These are phyloP conservation scores for Thymelicus sylvestris DNA, from an alignment of 2,888 invertebrate genomes.

Conservation along the genomic window DNA sequence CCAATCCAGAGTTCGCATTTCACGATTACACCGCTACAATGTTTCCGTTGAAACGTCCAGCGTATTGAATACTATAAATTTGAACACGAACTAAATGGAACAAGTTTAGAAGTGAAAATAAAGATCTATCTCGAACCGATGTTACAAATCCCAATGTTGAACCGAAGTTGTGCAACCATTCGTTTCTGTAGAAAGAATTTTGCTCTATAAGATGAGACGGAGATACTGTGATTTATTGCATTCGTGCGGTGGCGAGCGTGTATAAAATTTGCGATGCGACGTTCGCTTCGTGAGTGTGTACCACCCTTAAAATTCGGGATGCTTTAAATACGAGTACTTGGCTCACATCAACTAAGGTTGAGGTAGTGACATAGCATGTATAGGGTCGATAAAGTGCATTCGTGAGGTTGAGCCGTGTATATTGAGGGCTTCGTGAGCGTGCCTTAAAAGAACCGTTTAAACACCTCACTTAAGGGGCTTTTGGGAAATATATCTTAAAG, in stretches of 20 bases:
- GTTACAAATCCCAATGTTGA: constrained; percentile 35
- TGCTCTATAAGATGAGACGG: constrained; percentile 32
- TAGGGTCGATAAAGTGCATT: too few relatives aligned
- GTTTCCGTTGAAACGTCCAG: constrained; percentile 22
- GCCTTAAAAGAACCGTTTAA: too few relatives aligned
- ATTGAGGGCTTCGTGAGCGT: too few relatives aligned
- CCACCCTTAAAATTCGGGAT: constrained; percentile 14
- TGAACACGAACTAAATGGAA: constrained; percentile 34
- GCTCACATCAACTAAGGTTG: not conserved
- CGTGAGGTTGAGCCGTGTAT: too few relatives aligned
- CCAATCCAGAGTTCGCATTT: constrained; percentile 8
- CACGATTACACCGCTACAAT: constrained; percentile 23
- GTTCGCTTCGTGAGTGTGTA: constrained; percentile 23
- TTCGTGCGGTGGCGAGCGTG: constrained; percentile 32
- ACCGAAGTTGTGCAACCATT: constrained; percentile 34
- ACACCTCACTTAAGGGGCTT: too few relatives aligned
- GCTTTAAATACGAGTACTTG: not conserved
- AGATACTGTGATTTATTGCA: constrained; percentile 36
- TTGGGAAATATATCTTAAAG: too few relatives aligned
- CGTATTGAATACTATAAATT: constrained; percentile 36
- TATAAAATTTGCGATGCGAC: constrained; percentile 33
- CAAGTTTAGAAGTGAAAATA: constrained; percentile 38
- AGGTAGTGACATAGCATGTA: not conserved
- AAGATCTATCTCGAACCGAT: constrained; percentile 34
- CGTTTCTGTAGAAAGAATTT: constrained; percentile 32